Base-by-base conservation (phyloP, 2,113 vertebrate genomes). In the Perognathus longimembris region DNA sequence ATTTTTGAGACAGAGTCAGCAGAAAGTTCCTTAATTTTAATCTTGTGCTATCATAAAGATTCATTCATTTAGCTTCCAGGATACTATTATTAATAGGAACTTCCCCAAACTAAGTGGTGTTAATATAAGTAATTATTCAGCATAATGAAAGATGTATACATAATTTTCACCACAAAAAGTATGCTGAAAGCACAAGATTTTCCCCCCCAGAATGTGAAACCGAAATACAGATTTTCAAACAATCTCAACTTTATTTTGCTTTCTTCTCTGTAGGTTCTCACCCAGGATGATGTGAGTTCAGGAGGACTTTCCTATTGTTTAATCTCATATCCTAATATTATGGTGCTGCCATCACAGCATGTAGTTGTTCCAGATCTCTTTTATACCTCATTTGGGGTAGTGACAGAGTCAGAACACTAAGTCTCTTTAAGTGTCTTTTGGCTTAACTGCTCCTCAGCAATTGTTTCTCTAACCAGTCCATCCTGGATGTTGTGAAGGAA, bases 391-490 rank as follows among this genome's bases (percentile, higher is more conserved):
- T 94, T 92, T 34, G 89, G 82, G 93, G 95, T n/a, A 97, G 86
- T 97, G 96, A 97, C 95, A 97, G n/a, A n/a, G 73, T 94, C 70
- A 96, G 97, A 97, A 75, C 71, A 95, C 22, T 45, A 92, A 87
- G 79, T 73, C 73, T 96, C 96, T 97, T 97, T 97, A 97, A 97
- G 94, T 97, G 96, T 94, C 96, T 96, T 79, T 97, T 95, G 94
- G 88, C 71, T 95, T 97, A 96, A 97, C 96, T 96, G 96, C 97
- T 97, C 95, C 97, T 97, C 82, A 97, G 91, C 96, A 97, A 97
- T 98, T 97, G 96, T 96, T 96, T 45, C 84, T 97, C 97, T 97
- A 94, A 92, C 97, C 97, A 97, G 97, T 97, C 97, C 89, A 98
- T 97, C 97, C 97, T 97, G 97, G 96, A 96, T 97, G 91, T 94